Conservation (phyloP, 2,113 vertebrate genomes). For the Columba janthina region DNA sequence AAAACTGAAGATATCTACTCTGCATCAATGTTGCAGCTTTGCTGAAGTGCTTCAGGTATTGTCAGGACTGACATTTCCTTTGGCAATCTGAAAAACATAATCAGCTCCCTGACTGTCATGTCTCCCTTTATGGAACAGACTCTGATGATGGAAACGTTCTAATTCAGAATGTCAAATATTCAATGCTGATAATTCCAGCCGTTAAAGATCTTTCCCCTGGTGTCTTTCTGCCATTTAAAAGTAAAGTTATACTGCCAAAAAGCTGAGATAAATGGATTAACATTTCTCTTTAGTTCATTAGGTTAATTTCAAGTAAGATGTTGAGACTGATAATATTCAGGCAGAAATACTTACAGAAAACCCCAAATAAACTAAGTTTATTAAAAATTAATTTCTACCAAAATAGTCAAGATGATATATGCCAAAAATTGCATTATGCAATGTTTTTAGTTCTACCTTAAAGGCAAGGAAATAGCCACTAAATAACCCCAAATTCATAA, state of each 20-base stretch:
- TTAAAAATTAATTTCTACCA: not conserved
- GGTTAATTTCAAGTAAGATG: not conserved
- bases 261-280: not conserved
- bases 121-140: not conserved
- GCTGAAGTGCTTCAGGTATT: not conserved
- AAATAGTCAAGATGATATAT: not conserved
- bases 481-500: not conserved
- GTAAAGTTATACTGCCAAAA: not conserved
- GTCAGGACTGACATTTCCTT: not conserved
- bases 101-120: not conserved
- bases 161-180: conserved; percentile 13
- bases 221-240: conserved; percentile 6
- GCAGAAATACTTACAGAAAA: not conserved
- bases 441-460: not conserved
- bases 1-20: not conserved
- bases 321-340: not conserved
- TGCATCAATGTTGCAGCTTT: not conserved
- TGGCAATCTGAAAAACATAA: not conserved
- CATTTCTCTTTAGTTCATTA: not conserved
- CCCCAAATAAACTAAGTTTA: not conserved
- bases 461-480: not conserved
- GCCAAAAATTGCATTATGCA: not conserved
- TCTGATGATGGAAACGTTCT: not conserved
- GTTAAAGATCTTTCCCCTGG: not conserved
- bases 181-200: not conserved